phyloP scores from a whole-genome alignment of 2,888 invertebrate species.

The Drosophila anomalata region DNA sequence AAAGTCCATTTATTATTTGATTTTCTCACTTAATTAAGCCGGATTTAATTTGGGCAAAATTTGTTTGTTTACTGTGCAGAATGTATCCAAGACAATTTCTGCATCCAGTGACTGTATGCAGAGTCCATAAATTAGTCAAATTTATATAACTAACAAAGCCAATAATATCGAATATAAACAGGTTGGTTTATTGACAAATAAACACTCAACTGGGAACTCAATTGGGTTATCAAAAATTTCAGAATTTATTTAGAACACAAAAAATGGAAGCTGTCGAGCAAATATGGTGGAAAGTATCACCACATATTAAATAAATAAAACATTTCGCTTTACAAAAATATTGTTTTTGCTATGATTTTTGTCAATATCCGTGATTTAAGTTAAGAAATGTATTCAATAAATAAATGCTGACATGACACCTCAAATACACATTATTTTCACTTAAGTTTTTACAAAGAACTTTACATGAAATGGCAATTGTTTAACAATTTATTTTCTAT shows the following conservation, averaged over 20 bases:
- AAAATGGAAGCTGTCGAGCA: background rate
- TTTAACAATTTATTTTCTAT: background rate
- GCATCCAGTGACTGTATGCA: background rate
- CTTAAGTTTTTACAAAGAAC: background rate
- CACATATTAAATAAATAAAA: background rate
- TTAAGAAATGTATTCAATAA: no score
- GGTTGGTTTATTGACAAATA: background rate
- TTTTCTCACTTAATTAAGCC: constrained; percentile 42
- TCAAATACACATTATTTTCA: constrained; percentile 6
- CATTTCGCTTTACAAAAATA: background rate
- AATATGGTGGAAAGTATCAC: background rate
- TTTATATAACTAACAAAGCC: constrained; percentile 1
- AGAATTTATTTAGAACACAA: background rate
- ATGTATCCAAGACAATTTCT: constrained; percentile 27
- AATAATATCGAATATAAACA: background rate
- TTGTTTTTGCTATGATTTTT: background rate
- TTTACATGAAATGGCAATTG: background rate
- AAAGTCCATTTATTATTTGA: constrained; percentile 23
- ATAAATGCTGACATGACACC: constrained; percentile 11
- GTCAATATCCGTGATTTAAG: background rate
- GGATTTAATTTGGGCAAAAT: constrained; percentile 21
- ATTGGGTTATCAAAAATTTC: background rate
- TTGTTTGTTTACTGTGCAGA: constrained; percentile 29
- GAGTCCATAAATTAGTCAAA: constrained; percentile 2
- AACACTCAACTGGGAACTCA: background rate